A percentile compares a stretch with the other conserved stretches of the same genome.
These are phyloP conservation scores for Sycophila sp. DNA, from an alignment of 1,140 invertebrate genomes.

Conservation along the genomic window DNA sequence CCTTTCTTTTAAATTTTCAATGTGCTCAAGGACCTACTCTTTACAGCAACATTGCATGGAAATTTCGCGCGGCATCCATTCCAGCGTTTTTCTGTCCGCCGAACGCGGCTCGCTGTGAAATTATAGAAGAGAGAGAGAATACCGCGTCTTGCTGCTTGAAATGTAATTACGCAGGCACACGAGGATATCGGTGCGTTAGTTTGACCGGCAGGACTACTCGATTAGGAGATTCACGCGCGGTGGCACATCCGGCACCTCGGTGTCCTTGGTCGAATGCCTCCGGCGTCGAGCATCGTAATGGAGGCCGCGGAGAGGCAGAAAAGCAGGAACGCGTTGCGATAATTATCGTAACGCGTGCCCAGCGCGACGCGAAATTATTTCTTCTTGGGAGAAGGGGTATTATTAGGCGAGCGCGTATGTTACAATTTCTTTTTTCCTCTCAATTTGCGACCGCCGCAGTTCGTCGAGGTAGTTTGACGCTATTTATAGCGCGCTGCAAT, in stretches of 20 bases:
- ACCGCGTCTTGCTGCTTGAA: too few relatives aligned
- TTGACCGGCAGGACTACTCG: background rate
- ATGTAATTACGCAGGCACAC: constrained; percentile 9
- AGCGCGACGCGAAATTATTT: constrained; percentile 2
- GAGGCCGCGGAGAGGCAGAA: background rate
- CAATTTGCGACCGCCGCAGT: too few relatives aligned
- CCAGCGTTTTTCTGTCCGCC: too few relatives aligned
- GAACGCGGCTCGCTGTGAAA: too few relatives aligned
- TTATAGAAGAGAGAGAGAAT: too few relatives aligned
- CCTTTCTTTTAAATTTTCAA: too few relatives aligned
- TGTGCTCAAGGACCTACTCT: too few relatives aligned
- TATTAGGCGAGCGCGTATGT: background rate
- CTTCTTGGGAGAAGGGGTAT: background rate
- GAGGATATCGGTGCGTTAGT: background rate
- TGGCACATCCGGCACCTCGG: constrained; percentile 24
- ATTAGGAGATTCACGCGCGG: constrained; percentile 25
- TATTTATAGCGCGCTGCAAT: too few relatives aligned
- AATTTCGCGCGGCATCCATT: too few relatives aligned
- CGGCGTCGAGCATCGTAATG: constrained; percentile 16
- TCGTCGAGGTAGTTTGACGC: too few relatives aligned
- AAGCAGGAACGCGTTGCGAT: background rate
- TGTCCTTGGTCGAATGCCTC: constrained; percentile 19
- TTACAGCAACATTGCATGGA: too few relatives aligned
- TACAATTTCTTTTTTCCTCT: background rate
- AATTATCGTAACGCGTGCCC: constrained; percentile 7